Evolutionary conservation across 2,113 vertebrate genomes (phyloP).

Genomic region (Apteryx owenii): DNA sequence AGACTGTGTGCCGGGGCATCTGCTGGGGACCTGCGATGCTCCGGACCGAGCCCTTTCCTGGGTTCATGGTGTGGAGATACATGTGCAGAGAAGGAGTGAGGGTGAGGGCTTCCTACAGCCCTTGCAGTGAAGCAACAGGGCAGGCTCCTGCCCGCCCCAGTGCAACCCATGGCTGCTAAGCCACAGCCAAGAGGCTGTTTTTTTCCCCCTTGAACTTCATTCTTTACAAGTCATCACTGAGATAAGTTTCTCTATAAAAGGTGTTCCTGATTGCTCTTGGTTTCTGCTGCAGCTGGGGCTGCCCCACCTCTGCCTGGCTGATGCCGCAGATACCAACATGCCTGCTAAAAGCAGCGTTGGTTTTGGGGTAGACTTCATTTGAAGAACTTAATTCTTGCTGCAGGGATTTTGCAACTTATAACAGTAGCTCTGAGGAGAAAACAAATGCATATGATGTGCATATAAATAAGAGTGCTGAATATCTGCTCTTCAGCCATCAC

Average conservation of each 20-base stretch:
- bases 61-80: neutral
- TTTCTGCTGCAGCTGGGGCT: neutral
- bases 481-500: neutral
- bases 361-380: neutral
- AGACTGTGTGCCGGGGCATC: neutral
- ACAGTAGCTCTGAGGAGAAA: neutral
- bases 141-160: neutral
- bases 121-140: neutral
- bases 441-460: neutral
- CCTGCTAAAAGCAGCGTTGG: neutral
- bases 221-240: slow-evolving; percentile 11
- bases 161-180: neutral
- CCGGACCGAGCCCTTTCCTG: neutral
- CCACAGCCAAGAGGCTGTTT: neutral
- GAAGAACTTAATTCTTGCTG: neutral
- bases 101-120: accelerated
- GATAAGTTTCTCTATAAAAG: neutral
- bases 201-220: neutral
- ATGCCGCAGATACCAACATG: neutral
- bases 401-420: neutral
- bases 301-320: neutral
- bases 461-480: neutral
- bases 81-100: neutral
- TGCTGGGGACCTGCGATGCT: neutral
- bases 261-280: neutral